phyloP scores from a whole-genome alignment of 2,888 invertebrate genomes.

The Smittia aterrima region DNA sequence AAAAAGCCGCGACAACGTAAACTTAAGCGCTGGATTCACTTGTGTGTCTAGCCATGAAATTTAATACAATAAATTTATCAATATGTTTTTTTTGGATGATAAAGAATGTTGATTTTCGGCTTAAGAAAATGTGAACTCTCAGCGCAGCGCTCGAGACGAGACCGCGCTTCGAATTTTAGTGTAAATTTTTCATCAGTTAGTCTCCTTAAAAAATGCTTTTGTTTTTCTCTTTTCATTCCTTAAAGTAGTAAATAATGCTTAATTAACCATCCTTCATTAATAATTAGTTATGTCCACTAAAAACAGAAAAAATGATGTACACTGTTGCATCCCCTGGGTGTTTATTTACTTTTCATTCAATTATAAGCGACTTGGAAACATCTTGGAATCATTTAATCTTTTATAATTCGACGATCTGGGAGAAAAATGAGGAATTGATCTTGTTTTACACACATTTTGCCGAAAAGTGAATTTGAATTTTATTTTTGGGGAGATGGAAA shows the following conservation, averaged over 20 bases:
- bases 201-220: conserved; percentile 12
- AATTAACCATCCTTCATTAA: conserved; percentile 18
- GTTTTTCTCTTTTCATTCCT: not conserved
- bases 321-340: conserved; percentile 6
- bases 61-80: conserved; percentile 21
- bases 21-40: not conserved
- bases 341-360: not conserved
- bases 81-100: conserved; percentile 12
- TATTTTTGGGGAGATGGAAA: not conserved
- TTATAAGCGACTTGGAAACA: no score
- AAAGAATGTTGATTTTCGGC: conserved; percentile 14
- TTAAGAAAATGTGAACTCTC: not conserved
- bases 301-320: conserved; percentile 23
- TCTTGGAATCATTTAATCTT: not conserved
- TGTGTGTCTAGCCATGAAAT: not conserved
- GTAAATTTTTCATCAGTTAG: not conserved
- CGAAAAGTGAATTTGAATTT: not conserved
- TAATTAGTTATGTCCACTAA: conserved; percentile 30
- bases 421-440: not conserved
- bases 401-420: not conserved
- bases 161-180: not conserved
- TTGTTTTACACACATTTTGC: conserved; percentile 6
- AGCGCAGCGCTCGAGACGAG: not conserved
- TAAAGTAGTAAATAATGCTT: conserved; percentile 37
- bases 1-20: not conserved